A percentile compares a stretch with the other conserved stretches of the same genome.
These are phyloP conservation scores for Acanthis flammea DNA, from an alignment of 2,797 vertebrate species.

Conservation along the genomic window DNA sequence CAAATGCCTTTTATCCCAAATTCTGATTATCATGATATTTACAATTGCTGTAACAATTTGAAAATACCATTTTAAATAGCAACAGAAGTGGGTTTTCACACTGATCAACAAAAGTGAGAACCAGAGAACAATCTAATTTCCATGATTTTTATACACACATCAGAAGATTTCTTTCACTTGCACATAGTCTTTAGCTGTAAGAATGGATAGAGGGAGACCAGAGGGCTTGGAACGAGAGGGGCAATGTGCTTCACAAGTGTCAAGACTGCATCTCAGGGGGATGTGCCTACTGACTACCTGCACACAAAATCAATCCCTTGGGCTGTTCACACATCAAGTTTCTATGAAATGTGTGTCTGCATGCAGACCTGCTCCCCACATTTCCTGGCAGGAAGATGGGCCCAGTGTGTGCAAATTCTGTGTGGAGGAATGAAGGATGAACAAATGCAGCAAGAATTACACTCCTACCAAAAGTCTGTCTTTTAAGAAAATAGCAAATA, in stretches of 20 bases:
- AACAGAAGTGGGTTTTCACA: not conserved
- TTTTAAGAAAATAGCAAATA: slow-evolving; percentile 1
- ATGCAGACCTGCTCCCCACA: not conserved
- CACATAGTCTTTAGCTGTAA: not conserved
- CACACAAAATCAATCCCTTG: not conserved
- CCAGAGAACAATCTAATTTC: not conserved
- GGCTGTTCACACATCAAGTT: not conserved
- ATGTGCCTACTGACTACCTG: not conserved
- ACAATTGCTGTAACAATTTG: not conserved
- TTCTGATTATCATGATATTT: not conserved
- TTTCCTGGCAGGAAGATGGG: not conserved
- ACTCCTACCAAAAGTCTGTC: not conserved
- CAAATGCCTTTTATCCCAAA: not conserved
- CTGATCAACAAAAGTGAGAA: not conserved
- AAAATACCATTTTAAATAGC: not conserved
- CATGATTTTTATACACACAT: not conserved
- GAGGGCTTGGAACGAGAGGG: not conserved
- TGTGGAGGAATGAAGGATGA: not conserved
- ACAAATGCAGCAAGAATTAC: not conserved
- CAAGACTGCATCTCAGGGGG: not conserved
- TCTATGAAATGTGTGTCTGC: not conserved
- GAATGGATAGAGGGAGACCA: not conserved
- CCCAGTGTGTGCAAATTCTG: not conserved
- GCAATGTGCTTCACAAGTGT: not conserved
- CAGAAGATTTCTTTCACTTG: not conserved